Base-by-base conservation (phyloP, 1,140 invertebrate species). In the Pygmarrhopalites habei region DNA sequence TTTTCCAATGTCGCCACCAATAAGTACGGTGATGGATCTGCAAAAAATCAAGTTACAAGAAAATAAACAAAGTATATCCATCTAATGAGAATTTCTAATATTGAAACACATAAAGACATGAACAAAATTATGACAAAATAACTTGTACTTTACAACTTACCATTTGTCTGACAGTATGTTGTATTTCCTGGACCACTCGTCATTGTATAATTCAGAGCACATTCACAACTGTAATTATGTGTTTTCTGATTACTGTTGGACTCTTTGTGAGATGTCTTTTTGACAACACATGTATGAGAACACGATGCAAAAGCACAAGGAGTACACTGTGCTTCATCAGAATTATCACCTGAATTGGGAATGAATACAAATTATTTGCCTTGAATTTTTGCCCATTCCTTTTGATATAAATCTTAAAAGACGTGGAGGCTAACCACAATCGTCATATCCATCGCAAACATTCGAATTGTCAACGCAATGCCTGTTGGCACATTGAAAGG, bases 221-320 rank as follows among this genome's bases (percentile, higher is more conserved):
- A 90, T 67, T 80, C 79, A 74, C 87, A 90, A 15, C 82, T 80
- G 70, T 73, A 74, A 79, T 81, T 65, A 68, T 75, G 57, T 77
- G 60, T 74, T 75, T 82, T 35, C 10, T 29, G 19, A 30, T 46
- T 52, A 35, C 21, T 28, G 19, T 26, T n/a, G 29, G 41, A 29
- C 4, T 26, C 12, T 41, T n/a, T 28, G 23, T 58, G 61, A 52
- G 25, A 5, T 7, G 41, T 43, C 58, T 75, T 86, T 70, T 86
- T 85, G 52, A 82, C 81, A 28, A 84, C 76, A 72, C 88, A 91
- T 12, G 84, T 78, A 71, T 91, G 88, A 30, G 87, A 85, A 72
- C 88, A 91, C 32, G 80, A 76, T 23, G 82, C 82, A 77, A 86
- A 88, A 60, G 78, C 76, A 74, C 85, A 88, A 17, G 76, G 70